Evolutionary conservation across 2,888 invertebrate genomes (phyloP), one percentile per base, ranked within the genome.

Genomic region (Tetragonisca angustula): DNA sequence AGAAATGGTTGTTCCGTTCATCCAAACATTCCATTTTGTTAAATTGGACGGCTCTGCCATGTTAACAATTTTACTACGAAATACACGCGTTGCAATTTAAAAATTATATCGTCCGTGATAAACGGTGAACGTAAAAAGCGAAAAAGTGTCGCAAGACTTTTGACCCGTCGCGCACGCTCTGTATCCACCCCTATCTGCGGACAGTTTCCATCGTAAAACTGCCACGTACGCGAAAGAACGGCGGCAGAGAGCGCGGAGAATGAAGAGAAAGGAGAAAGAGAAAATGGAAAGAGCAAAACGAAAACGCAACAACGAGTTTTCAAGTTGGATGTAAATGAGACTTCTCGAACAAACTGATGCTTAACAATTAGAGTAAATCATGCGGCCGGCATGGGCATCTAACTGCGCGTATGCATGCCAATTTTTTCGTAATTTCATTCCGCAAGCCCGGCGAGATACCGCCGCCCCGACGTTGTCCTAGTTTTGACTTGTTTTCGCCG

Each of bases 401-500:
- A 71, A 73, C 71, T 70, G 59, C 78, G 65, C 62, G 69, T 77
- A 62, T 77, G 78, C 81, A 85, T 85, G 85, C 85, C 85, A 85
- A 85, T 85, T 85, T 85, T 85, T 85, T 71, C 62, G 71, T 81
- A 76, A 85, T 85, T 81, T 82, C 80, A 78, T 87, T 82, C 78
- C 74, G 59, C 74, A 19, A 76, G 43, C 43, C 69, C 74, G 52
- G 65, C 67, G 74, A 75, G 82, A 87, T 87, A 81, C 74, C 82
- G 64, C 27, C 49, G 9, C 43, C 43, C 43, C 43, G 43, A 9
- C 43, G n/a, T 43, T 77, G 88, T 73, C 79, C 87, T 74, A 87
- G 81, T 88, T 89, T 84, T 67, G 75, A 81, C 82, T 88, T 89
- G 88, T 83, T 86, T 76, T 76, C 80, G 67, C 80, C 65, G 82